Evolutionary conservation across 2,888 invertebrate genomes (phyloP).

Genomic region (Atherix ibis): DNA sequence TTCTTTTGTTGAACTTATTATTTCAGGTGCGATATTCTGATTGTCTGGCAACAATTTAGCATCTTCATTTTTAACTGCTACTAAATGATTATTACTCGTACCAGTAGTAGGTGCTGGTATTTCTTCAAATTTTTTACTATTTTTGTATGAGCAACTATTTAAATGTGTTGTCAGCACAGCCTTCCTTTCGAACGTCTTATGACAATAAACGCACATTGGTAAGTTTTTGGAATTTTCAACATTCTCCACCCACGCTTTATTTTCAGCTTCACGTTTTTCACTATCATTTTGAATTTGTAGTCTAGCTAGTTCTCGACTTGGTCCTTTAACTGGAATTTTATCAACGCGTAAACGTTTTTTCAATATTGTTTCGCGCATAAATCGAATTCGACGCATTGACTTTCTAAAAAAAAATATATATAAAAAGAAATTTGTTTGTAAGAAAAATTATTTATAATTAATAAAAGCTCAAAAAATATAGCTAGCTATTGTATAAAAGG

Average conservation of each 20-base stretch:
- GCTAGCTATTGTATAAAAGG: neutral
- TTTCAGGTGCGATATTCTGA: neutral
- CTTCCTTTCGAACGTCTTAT: slow-evolving; percentile 53
- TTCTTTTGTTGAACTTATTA: neutral
- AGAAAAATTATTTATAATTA: too few species aligned
- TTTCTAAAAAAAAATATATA: slow-evolving; percentile 33
- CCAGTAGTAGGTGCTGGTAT: neutral
- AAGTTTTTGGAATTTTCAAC: slow-evolving; percentile 44
- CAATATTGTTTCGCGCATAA: slow-evolving; percentile 49
- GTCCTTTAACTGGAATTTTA: slow-evolving; percentile 34
- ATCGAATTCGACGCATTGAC: slow-evolving; percentile 50
- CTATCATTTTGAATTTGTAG: slow-evolving; percentile 18
- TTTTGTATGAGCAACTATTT: slow-evolving; percentile 43
- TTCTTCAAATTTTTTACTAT: slow-evolving; percentile 14
- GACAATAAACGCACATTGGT: slow-evolving; percentile 43
- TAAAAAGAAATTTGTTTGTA: neutral
- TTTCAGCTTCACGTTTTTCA: slow-evolving; percentile 8
- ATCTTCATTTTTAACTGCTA: neutral
- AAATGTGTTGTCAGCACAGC: slow-evolving; percentile 57
- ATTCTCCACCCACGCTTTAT: slow-evolving; percentile 46
- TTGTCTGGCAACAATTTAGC: neutral
- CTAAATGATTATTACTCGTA: too few species aligned
- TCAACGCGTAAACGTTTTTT: slow-evolving; percentile 47
- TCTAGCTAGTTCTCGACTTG: slow-evolving; percentile 25
- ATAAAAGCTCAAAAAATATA: neutral